These are phyloP conservation scores for Acomys russatus DNA, from an alignment of 2,797 vertebrate genomes.

Conservation along the genomic window DNA sequence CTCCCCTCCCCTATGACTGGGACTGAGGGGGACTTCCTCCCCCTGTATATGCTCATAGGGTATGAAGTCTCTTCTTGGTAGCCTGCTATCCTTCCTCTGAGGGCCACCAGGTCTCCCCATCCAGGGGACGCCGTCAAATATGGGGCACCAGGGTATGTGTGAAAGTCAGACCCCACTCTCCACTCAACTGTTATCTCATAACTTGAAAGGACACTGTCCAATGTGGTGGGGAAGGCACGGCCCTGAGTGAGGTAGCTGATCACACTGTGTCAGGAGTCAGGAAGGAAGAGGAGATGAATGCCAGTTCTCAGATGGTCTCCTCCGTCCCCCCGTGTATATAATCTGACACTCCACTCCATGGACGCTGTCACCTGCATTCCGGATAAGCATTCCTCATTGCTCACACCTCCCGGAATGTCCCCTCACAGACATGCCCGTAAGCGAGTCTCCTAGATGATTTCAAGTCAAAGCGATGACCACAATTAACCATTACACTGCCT, in stretches of 20 bases:
- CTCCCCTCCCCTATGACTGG: too few species aligned
- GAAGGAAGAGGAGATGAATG: not conserved
- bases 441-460: not conserved
- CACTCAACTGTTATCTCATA: not conserved
- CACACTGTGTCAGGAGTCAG: not conserved
- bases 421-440: not conserved
- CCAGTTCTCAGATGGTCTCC: not conserved
- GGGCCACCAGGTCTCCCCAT: too few species aligned
- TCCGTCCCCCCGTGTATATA: too few species aligned
- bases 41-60: too few species aligned
- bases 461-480: not conserved
- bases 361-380: too few species aligned
- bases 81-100: too few species aligned
- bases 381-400: not conserved
- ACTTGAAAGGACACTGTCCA: not conserved
- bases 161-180: too few species aligned
- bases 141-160: too few species aligned
- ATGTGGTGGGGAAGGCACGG: not conserved
- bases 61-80: too few species aligned
- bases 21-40: too few species aligned
- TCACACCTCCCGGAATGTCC: not conserved
- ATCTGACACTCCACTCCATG: not conserved
- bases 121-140: too few species aligned
- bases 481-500: not conserved
- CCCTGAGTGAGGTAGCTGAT: not conserved